Evolutionary conservation across 2,797 vertebrate genomes (phyloP), one percentile per base, ranked within the genome.

Genomic region (Anguilla megastoma): DNA sequence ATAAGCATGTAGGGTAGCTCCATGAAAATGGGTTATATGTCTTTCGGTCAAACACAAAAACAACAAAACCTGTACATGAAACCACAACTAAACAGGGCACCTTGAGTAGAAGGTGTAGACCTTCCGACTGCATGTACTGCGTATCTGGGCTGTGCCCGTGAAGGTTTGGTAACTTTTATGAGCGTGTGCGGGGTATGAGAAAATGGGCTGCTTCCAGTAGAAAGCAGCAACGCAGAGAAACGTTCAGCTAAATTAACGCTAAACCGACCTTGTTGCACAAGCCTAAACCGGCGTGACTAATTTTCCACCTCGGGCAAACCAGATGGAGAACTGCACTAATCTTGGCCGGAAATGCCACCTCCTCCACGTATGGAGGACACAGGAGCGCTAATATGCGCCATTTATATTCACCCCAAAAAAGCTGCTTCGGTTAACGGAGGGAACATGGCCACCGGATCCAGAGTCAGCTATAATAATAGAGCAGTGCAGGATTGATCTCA

Each of bases 261-360:
- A 94, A 96, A 95, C 93, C 95, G 95, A 93, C 91, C 93, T 94
- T 93, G 92, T 91, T 91, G 90, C 91, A 90, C 92, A 93, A 93
- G 93, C 92, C 93, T 93, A 92, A 92, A 91, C 90, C 90, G 79
- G 87, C 91, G 90, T 91, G 90, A 90, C 91, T 92, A 92, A 94
- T 95, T 96, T 95, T 94, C 93, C 93, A 93, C 94, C 93, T 94
- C 92, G 91, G 92, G 92, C 92, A 93, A 94, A 94, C 92, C 95
- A 94, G 94, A 95, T 94, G 95, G 94, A 89, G 33, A 66, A 86
- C 54, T 82, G 54, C 21, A 83, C 83, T 4, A 5, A 56, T 58
- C 27, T 76, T 14, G 18, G 41, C 7, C 5, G 41, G 54, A 82
- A 87, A 74, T 88, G 88, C 88, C 85, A 82, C 33, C 6, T 21